phyloP scores from a whole-genome alignment of 2,113 vertebrate species.

The Platanista minor region DNA sequence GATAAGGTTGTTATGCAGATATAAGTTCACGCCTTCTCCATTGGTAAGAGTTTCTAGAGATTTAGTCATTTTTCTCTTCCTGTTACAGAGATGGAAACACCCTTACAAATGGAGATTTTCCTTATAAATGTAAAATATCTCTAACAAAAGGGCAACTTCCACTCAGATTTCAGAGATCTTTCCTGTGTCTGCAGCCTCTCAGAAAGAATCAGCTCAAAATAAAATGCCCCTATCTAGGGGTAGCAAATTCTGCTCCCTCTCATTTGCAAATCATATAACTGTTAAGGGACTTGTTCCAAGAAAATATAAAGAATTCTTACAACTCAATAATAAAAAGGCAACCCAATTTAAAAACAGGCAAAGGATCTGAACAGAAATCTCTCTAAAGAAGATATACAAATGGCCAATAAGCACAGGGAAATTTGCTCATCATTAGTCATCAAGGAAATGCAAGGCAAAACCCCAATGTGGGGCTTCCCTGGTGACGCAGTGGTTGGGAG shows the following conservation, averaged over 20 bases:
- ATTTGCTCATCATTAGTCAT: background rate
- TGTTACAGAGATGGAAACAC: background rate
- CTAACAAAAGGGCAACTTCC: background rate
- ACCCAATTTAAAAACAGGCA: background rate
- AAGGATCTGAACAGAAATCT: background rate
- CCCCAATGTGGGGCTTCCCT: too few relatives aligned
- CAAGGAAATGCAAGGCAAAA: background rate
- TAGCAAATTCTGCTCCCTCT: background rate
- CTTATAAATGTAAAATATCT: background rate
- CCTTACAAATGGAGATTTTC: background rate
- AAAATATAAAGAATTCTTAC: background rate
- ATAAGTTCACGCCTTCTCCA: background rate
- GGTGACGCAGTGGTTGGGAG: too few relatives aligned
- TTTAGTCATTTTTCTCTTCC: background rate
- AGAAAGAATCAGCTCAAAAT: background rate
- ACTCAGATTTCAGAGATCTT: background rate
- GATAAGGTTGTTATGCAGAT: background rate
- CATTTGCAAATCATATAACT: background rate
- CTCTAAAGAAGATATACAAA: background rate
- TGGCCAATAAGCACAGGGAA: background rate
- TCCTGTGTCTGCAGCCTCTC: background rate
- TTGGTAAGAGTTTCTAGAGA: background rate
- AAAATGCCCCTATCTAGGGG: background rate
- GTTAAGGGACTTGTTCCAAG: background rate
- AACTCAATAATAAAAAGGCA: background rate